phyloP scores from a whole-genome alignment of 2,888 invertebrate genomes.

The Drosophila aldrichi region DNA sequence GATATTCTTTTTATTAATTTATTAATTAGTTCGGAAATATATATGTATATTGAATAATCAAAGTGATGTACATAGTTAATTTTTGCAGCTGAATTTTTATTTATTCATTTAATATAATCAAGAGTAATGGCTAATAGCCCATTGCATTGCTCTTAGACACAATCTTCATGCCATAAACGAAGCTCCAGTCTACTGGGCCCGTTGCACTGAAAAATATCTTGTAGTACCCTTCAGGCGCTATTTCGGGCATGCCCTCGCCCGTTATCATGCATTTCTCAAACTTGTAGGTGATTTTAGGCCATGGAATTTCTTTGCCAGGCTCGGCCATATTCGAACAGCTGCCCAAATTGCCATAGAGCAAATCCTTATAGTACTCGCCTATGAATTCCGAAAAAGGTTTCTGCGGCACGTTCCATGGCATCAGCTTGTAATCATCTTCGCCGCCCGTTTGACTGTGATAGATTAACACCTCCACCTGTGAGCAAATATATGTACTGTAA shows the following conservation, averaged over 20 bases:
- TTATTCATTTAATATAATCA: no score
- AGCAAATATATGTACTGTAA: background rate
- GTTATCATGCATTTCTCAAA: background rate
- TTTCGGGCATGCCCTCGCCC: background rate
- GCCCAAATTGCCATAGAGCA: background rate
- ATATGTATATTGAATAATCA: no score
- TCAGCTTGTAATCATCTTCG: background rate
- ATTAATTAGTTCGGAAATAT: no score
- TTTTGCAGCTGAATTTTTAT: no score
- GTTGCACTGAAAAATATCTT: background rate
- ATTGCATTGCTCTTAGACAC: background rate
- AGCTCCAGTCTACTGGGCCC: background rate
- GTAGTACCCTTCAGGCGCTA: constrained; percentile 1
- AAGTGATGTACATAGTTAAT: no score
- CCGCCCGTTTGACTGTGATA: constrained; percentile 1
- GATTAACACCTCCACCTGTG: background rate
- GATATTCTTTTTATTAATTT: no score
- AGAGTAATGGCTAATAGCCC: background rate
- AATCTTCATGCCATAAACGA: background rate
- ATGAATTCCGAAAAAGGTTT: background rate
- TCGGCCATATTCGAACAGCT: background rate
- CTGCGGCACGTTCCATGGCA: background rate
- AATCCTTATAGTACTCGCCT: background rate
- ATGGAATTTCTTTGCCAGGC: background rate
- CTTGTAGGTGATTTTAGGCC: no score